Conservation (phyloP, 1,140 invertebrate species). For the Halesus radiatus region DNA sequence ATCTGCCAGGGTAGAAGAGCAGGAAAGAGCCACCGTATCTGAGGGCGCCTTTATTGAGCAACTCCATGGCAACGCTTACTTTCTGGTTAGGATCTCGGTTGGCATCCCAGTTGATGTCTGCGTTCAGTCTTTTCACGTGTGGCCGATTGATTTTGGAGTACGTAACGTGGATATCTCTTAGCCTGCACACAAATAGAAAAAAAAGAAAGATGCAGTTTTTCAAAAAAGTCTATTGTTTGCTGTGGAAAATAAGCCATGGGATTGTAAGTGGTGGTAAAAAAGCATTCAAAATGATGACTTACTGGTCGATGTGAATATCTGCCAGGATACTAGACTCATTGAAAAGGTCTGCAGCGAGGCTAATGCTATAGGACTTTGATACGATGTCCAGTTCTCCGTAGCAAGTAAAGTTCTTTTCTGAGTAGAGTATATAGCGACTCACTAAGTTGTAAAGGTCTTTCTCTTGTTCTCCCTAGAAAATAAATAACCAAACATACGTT, state of each 20-base stretch:
- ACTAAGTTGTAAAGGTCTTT: constrained; percentile 74
- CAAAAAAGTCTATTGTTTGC: too few species aligned
- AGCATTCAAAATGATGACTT: constrained; percentile 60
- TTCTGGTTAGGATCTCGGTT: constrained; percentile 84
- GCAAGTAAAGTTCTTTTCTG: constrained; percentile 72
- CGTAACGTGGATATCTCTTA: constrained; percentile 80
- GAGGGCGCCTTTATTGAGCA: constrained; percentile 68
- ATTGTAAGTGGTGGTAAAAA: too few species aligned
- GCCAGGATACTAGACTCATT: constrained; percentile 67
- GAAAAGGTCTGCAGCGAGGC: constrained; percentile 68
- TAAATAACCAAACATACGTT: not conserved
- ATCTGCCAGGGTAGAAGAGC: constrained; percentile 80
- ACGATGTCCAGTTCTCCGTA: constrained; percentile 77
- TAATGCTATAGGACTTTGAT: constrained; percentile 74
- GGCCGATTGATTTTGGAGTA: constrained; percentile 72
- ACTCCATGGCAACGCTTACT: constrained; percentile 71
- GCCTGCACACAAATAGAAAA: constrained; percentile 63
- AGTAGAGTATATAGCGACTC: constrained; percentile 72
- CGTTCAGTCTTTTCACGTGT: constrained; percentile 73
- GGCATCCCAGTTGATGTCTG: constrained; percentile 86
- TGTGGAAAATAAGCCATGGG: too few species aligned
- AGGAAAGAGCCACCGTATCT: constrained; percentile 75
- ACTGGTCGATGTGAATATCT: constrained; percentile 83
- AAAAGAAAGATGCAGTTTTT: too few species aligned
- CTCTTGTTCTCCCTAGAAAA: constrained; percentile 74